These are phyloP conservation scores for Nebria ingens DNA, from an alignment of 1,140 invertebrate species.

Conservation along the genomic window DNA sequence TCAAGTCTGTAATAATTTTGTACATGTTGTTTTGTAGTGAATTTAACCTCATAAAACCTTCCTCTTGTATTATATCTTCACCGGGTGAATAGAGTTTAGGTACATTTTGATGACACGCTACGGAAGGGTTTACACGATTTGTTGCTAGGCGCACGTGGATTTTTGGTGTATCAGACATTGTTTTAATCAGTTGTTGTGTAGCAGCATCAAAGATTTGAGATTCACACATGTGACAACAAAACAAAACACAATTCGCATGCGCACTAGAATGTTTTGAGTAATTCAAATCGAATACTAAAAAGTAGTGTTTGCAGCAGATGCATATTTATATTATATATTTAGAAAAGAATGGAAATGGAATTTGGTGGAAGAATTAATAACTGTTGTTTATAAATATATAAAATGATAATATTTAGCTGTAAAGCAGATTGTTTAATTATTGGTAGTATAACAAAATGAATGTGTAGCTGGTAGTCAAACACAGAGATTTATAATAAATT, in stretches of 20 bases:
- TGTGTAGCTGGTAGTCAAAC: constrained; percentile 7
- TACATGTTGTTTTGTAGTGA: constrained; percentile 13
- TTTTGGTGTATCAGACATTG: constrained; percentile 17
- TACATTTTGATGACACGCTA: constrained; percentile 42
- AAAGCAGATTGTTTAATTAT: not conserved
- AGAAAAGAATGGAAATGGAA: not conserved
- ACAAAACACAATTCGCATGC: not conserved
- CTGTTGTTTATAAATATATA: too few species aligned
- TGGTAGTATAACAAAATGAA: not conserved
- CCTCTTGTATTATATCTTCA: constrained; percentile 68
- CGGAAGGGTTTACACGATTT: constrained; percentile 39
- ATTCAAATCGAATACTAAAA: too few species aligned
- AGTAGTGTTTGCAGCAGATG: not conserved
- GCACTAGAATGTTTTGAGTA: too few species aligned
- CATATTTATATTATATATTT: not conserved
- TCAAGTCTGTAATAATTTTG: too few species aligned
- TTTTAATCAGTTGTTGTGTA: not conserved
- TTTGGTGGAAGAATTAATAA: too few species aligned
- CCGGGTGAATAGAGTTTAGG: constrained; percentile 74
- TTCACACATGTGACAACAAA: not conserved
- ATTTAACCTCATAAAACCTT: constrained; percentile 73
- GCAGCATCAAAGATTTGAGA: too few species aligned
- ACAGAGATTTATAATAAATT: constrained; percentile 30
- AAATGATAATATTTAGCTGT: not conserved
- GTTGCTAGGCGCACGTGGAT: constrained; percentile 38